A percentile compares a stretch with the other conserved stretches of the same genome.
These are phyloP conservation scores for Cactoblastis cactorum DNA, from an alignment of 2,888 invertebrate genomes.

Conservation along the genomic window DNA sequence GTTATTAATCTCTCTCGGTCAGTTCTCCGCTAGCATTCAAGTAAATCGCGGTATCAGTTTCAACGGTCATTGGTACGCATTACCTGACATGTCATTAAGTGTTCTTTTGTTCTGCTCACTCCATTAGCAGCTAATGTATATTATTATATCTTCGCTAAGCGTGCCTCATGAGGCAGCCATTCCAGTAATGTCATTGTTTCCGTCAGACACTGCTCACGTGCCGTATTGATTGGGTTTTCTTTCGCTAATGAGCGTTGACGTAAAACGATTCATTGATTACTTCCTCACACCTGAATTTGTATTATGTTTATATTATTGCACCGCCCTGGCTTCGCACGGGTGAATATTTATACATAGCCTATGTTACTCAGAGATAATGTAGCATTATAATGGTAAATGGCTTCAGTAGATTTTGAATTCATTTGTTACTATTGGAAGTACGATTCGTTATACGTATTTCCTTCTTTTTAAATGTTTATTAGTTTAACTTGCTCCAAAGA, in stretches of 20 bases:
- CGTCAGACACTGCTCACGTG: background rate
- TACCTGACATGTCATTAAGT: conserved; percentile 25
- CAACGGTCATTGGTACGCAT: conserved; percentile 25
- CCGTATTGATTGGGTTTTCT: conserved; percentile 19
- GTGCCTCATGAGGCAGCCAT: conserved; percentile 5
- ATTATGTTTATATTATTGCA: too few species aligned
- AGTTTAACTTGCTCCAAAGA: too few species aligned
- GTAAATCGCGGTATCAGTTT: conserved; percentile 8
- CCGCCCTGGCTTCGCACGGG: too few species aligned
- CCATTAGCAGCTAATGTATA: conserved; percentile 13
- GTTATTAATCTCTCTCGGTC: conserved; percentile 19
- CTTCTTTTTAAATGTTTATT: too few species aligned
- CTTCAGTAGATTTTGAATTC: too few species aligned
- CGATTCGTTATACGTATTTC: too few species aligned
- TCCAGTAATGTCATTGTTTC: background rate
- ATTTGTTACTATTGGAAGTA: too few species aligned
- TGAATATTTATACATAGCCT: too few species aligned
- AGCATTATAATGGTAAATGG: too few species aligned
- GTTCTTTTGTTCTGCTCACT: conserved; percentile 23
- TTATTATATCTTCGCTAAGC: conserved; percentile 5
- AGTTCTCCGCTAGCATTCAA: background rate
- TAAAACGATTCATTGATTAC: background rate
- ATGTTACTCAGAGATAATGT: too few species aligned
- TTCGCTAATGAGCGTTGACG: background rate
- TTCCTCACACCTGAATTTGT: too few species aligned